These are phyloP conservation scores for Thermophis baileyi DNA, from an alignment of 2,113 vertebrate genomes.

Conservation along the genomic window DNA sequence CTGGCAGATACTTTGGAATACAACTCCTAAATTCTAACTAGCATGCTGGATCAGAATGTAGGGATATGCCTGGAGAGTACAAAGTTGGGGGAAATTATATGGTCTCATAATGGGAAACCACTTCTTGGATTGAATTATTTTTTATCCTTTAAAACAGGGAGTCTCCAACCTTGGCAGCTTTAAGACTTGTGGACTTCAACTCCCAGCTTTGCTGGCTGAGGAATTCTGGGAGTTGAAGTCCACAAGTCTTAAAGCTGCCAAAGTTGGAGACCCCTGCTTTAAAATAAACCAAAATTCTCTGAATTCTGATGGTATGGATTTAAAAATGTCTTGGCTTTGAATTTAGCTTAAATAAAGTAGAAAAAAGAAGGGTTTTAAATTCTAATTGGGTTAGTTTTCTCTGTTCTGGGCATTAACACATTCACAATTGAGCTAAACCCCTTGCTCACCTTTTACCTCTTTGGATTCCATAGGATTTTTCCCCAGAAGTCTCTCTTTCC, in stretches of 20 bases:
- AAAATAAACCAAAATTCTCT: background rate
- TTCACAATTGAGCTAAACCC: background rate
- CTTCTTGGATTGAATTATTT: background rate
- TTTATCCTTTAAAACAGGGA: background rate
- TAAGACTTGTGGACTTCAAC: no score
- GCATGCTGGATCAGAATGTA: background rate
- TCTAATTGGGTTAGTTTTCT: background rate
- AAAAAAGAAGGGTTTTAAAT: background rate
- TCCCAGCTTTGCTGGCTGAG: no score
- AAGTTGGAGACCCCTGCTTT: no score
- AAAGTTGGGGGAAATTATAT: background rate
- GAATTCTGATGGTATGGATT: fast-evolving
- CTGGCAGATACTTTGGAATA: background rate
- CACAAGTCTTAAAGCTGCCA: no score
- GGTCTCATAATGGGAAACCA: background rate
- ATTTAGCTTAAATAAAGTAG: background rate
- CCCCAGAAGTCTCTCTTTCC: slow-evolving; percentile 89
- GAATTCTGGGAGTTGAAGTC: no score
- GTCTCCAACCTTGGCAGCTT: no score
- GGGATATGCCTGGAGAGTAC: background rate
- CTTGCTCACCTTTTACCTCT: slow-evolving; percentile 84
- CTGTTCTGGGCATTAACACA: background rate
- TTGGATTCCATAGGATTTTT: slow-evolving; percentile 71
- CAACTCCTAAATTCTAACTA: background rate
- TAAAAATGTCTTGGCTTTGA: background rate